Percentiles rank a stretch among this genome's conserved stretches.
Evolutionary conservation across 2,888 invertebrate genomes (phyloP).

Genomic region (Rotaria sp.): DNA sequence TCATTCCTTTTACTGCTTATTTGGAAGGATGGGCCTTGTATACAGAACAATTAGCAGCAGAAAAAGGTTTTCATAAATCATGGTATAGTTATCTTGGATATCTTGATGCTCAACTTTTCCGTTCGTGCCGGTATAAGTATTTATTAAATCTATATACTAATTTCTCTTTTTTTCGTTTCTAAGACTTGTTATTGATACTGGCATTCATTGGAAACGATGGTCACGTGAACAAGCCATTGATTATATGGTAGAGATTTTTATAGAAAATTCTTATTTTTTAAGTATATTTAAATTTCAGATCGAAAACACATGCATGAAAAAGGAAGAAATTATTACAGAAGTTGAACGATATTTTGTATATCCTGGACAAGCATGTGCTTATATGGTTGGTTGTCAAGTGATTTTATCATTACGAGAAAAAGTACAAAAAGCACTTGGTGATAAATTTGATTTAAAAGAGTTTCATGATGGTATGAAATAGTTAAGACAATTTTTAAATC

Average conservation of each 20-base stretch:
- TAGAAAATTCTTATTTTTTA: conserved; percentile 41
- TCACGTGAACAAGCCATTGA: conserved; percentile 46
- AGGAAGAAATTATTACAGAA: conserved; percentile 43
- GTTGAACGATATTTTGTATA: conserved; percentile 51
- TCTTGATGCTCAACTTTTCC: not conserved
- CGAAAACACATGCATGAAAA: not conserved
- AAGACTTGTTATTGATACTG: conserved; percentile 49
- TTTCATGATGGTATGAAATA: conserved; percentile 47
- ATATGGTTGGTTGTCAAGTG: conserved; percentile 50
- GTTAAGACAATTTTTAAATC: not conserved
- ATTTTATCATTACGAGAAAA: conserved; percentile 47
- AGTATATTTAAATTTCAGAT: conserved; percentile 41
- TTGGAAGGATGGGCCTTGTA: not conserved
- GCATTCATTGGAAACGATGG: conserved; percentile 47
- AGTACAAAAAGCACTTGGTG: conserved; percentile 48
- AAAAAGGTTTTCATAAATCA: not conserved
- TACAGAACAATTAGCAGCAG: not conserved
- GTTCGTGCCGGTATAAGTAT: not conserved
- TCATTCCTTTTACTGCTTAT: not conserved
- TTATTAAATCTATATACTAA: not conserved
- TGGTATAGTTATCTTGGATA: not conserved
- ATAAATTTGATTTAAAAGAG: conserved; percentile 48
- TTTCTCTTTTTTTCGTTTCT: not conserved
- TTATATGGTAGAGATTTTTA: conserved; percentile 45
- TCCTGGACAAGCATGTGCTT: conserved; percentile 52